Percentiles rank a stretch among this genome's conserved stretches.
These are phyloP conservation scores for Drosophila neocordata DNA, from an alignment of 1,140 invertebrate species.

Conservation along the genomic window DNA sequence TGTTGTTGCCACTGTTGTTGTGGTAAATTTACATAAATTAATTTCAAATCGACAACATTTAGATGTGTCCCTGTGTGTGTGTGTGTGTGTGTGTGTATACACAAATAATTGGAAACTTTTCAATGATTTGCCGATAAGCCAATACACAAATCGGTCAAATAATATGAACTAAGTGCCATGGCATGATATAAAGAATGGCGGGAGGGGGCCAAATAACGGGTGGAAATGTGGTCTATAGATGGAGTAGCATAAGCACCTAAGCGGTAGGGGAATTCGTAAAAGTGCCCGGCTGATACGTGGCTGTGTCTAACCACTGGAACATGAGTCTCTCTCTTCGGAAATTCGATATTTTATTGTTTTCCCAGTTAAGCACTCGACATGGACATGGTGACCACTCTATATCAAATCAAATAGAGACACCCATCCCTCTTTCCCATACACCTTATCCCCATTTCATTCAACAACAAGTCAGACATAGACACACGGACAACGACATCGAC, in stretches of 20 bases:
- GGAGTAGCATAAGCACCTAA: constrained; percentile 26
- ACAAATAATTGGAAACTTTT: constrained; percentile 65
- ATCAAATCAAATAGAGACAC: constrained; percentile 56
- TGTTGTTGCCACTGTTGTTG: constrained; percentile 44
- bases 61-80: no score
- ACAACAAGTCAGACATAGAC: not conserved
- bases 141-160: constrained; percentile 43
- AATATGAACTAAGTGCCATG: not conserved
- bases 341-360: constrained; percentile 63
- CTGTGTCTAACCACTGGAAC: constrained; percentile 43
- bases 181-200: no score
- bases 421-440: not conserved
- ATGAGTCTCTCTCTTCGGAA: constrained; percentile 47
- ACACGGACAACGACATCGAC: constrained; percentile 17
- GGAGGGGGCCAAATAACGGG: no score
- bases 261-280: constrained; percentile 43
- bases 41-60: constrained; percentile 61
- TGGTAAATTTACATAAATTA: constrained; percentile 73
- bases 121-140: constrained; percentile 63
- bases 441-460: constrained; percentile 6
- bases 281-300: constrained; percentile 31
- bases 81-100: no score
- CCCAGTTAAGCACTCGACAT: constrained; percentile 48
- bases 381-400: constrained; percentile 44
- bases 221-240: constrained; percentile 21